Conservation (phyloP, 2,888 invertebrate genomes). For the Andrena minutula region DNA sequence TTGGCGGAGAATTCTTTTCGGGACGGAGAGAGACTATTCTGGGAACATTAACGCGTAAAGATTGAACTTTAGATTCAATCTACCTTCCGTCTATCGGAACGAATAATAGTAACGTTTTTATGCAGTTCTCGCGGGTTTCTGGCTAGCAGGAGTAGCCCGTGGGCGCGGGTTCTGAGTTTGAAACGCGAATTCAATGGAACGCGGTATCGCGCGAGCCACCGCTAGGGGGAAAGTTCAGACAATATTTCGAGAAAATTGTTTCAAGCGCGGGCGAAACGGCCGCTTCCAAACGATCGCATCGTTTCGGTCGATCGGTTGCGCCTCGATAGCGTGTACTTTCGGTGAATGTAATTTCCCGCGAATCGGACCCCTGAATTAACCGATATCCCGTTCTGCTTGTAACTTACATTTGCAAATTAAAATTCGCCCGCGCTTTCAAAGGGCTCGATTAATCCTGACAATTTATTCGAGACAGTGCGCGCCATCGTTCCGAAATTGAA, state of each 20-base stretch:
- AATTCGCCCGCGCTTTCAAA: slow-evolving; percentile 15
- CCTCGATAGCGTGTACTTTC: slow-evolving; percentile 22
- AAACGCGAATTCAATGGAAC: slow-evolving; percentile 11
- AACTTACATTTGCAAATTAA: slow-evolving; percentile 38
- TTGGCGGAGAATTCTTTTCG: neutral
- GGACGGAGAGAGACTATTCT: neutral
- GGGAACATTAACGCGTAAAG: neutral
- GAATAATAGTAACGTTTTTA: slow-evolving; percentile 10
- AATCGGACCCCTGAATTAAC: slow-evolving; percentile 44
- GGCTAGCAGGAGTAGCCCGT: neutral
- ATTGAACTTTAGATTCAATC: neutral
- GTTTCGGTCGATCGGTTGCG: slow-evolving; percentile 33
- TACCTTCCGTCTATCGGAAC: neutral
- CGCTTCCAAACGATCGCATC: slow-evolving; percentile 26
- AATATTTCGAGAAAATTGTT: slow-evolving; percentile 39
- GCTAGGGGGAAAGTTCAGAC: neutral
- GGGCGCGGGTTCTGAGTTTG: neutral
- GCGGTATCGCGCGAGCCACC: slow-evolving; percentile 23
- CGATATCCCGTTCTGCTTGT: slow-evolving; percentile 37
- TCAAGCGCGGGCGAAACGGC: neutral
- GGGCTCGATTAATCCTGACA: neutral
- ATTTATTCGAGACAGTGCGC: neutral
- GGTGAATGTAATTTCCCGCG: slow-evolving; percentile 46
- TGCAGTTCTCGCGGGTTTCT: neutral
- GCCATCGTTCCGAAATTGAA: neutral